These are phyloP conservation scores for Leucoraja erinaceus DNA, from an alignment of 2,113 vertebrate genomes.

Conservation along the genomic window DNA sequence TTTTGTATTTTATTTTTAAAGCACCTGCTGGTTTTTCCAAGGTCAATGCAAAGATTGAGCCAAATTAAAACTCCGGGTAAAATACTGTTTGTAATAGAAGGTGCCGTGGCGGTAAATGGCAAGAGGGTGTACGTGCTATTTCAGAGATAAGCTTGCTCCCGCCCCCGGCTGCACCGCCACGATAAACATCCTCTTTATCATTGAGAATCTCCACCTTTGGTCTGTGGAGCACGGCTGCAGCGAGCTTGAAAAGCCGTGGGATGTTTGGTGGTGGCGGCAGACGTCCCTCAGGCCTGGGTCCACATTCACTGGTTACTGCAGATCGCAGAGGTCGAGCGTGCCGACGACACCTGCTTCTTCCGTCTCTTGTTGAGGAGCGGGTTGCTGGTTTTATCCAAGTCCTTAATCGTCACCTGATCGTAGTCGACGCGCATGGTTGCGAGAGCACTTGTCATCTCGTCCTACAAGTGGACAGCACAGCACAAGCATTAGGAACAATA, in stretches of 20 bases:
- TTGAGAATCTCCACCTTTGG: not conserved
- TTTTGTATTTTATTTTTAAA: no score
- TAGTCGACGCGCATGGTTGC: constrained; percentile 97
- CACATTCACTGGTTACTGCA: constrained; percentile 71
- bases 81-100: not conserved
- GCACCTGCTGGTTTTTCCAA: not conserved
- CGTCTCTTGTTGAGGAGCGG: constrained; percentile 87
- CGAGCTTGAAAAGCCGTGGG: not conserved
- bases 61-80: constrained; percentile 8
- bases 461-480: constrained; percentile 57
- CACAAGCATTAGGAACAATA: not conserved
- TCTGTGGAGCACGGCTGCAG: not conserved
- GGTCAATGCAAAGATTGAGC: not conserved
- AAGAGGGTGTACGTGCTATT: not conserved
- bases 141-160: not conserved
- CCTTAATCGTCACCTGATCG: constrained; percentile 94
- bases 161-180: no score
- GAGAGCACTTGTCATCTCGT: constrained; percentile 95
- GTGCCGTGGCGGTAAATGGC: not conserved
- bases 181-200: not conserved
- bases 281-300: not conserved
- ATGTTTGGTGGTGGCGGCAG: no score
- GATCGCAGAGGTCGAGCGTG: constrained; percentile 56
- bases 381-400: constrained; percentile 90
- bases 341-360: constrained; percentile 63